Percentiles rank a stretch among this genome's conserved stretches.
Conservation (phyloP, 2,888 invertebrate genomes). For the Ophioninae sp. region DNA sequence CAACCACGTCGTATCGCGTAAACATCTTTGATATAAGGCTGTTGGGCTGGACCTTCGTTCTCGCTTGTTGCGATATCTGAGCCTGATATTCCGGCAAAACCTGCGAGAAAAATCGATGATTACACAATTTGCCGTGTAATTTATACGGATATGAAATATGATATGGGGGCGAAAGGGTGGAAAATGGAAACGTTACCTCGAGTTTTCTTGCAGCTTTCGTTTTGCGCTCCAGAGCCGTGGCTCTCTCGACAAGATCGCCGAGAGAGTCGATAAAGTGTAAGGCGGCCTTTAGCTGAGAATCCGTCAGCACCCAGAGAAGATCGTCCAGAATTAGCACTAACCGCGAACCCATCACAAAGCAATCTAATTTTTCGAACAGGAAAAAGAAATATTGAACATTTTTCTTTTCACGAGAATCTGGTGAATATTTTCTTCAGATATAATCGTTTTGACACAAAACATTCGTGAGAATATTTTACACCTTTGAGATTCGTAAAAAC, state of each 20-base stretch:
- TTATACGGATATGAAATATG: not conserved
- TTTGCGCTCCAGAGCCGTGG: conserved; percentile 90
- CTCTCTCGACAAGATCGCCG: conserved; percentile 90
- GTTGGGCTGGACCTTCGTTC: conserved; percentile 78
- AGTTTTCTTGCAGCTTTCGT: conserved; percentile 93
- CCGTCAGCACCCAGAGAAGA: conserved; percentile 97
- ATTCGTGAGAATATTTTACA: not conserved
- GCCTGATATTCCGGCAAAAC: conserved; percentile 89
- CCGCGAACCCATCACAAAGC: conserved; percentile 95
- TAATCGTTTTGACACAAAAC: not conserved
- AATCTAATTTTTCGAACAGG: conserved; percentile 84
- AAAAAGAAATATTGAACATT: not conserved
- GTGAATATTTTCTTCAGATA: not conserved
- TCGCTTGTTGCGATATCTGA: conserved; percentile 85
- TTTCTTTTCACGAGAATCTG: not conserved
- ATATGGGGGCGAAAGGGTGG: conserved; percentile 44
- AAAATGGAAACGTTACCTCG: conserved; percentile 82
- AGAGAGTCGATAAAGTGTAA: conserved; percentile 94
- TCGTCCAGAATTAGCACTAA: conserved; percentile 97
- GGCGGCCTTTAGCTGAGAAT: conserved; percentile 97
- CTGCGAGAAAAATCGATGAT: conserved; percentile 73
- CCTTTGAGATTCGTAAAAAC: not conserved
- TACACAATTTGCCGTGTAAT: not conserved
- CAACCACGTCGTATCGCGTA: conserved; percentile 94
- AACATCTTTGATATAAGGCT: conserved; percentile 86